Evolutionary conservation across 2,888 invertebrate species (phyloP).

Genomic region (Schizotus pectinicornis): DNA sequence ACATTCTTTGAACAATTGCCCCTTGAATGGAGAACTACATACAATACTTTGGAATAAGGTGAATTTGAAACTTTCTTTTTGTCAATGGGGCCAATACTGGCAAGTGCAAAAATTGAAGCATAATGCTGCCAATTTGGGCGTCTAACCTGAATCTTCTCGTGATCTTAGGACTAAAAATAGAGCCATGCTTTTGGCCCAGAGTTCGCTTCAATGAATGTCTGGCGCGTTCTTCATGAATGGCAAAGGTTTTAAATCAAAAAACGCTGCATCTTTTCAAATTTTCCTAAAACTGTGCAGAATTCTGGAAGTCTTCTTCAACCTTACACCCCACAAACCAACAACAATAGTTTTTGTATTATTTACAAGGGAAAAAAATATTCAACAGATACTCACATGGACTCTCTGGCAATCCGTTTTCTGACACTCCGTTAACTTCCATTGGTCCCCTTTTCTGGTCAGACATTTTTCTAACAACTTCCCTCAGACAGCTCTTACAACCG

Average conservation of each 20-base stretch:
- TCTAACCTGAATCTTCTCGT: neutral
- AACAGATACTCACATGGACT: constrained; percentile 54
- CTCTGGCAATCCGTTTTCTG: constrained; percentile 37
- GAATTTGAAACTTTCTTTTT: no score
- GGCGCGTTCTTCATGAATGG: neutral
- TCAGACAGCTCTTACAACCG: constrained; percentile 61
- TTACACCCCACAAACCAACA: no score
- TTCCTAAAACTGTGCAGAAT: neutral
- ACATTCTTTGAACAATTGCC: no score
- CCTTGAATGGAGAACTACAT: no score
- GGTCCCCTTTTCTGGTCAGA: constrained; percentile 43
- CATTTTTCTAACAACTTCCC: constrained; percentile 49
- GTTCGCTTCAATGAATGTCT: neutral
- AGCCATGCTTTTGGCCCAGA: neutral
- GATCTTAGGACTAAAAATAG: neutral
- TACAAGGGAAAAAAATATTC: no score
- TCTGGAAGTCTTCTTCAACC: no score
- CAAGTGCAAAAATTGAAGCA: no score
- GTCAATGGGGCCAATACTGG: no score
- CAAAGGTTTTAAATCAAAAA: neutral
- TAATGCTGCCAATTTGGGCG: no score
- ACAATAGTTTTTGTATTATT: no score
- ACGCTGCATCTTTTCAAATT: neutral
- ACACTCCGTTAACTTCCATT: constrained; percentile 47
- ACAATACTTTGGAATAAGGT: no score